Evolutionary conservation across 2,888 invertebrate species (phyloP).

Genomic region (Tinea pellionella): DNA sequence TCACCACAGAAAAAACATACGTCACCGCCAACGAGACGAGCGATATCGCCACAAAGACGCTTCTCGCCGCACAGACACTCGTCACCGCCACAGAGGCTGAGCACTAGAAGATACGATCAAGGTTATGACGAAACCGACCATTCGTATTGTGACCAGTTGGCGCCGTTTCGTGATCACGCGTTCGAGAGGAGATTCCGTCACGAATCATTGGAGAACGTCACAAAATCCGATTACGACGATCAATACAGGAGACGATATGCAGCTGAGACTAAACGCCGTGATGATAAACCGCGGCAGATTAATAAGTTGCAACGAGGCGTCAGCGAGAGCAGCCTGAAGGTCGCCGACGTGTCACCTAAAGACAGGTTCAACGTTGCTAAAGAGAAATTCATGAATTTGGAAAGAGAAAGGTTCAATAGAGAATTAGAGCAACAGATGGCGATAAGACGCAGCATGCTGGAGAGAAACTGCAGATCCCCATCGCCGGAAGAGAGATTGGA

Average conservation of each 20-base stretch:
- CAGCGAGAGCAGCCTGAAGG: slow-evolving; percentile 57
- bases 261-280: slow-evolving; percentile 53
- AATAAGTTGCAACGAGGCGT: slow-evolving; percentile 40
- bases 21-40: slow-evolving; percentile 21
- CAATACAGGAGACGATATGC: slow-evolving; percentile 63
- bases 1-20: slow-evolving; percentile 23
- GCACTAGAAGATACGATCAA: slow-evolving; percentile 28
- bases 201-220: slow-evolving; percentile 48
- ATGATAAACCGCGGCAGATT: slow-evolving; percentile 49
- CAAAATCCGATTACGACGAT: slow-evolving; percentile 42
- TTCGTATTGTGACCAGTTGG: slow-evolving; percentile 42
- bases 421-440: slow-evolving; percentile 67
- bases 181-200: slow-evolving; percentile 56
- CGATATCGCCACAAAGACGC: slow-evolving; percentile 34
- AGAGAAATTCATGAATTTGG: slow-evolving; percentile 85
- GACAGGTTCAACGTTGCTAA: slow-evolving; percentile 88
- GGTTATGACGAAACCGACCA: slow-evolving; percentile 32
- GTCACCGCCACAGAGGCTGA: slow-evolving; percentile 27
- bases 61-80: slow-evolving; percentile 29
- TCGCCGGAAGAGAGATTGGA: slow-evolving; percentile 50
- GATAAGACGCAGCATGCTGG: slow-evolving; percentile 59
- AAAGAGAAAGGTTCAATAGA: slow-evolving; percentile 74
- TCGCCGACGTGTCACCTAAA: slow-evolving; percentile 71
- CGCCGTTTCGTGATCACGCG: slow-evolving; percentile 47
- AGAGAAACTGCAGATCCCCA: slow-evolving; percentile 64